Percentiles rank a stretch among this genome's conserved stretches.
phyloP scores from a whole-genome alignment of 2,113 vertebrate genomes.

The Muntiacus muntjak region DNA sequence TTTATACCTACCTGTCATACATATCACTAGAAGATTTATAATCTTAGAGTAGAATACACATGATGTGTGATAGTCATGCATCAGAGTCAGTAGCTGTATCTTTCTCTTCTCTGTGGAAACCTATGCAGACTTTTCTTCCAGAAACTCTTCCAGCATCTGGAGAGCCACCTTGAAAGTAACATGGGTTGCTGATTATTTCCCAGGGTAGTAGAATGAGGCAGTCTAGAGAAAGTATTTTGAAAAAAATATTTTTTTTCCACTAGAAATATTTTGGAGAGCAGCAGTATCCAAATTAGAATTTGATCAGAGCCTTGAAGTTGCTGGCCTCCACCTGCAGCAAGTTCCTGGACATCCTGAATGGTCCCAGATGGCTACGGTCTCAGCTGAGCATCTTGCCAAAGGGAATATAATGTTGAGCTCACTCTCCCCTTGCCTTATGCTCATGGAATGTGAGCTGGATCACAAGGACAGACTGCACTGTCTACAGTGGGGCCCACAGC shows the following conservation, averaged over 20 bases:
- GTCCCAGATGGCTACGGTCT: neutral
- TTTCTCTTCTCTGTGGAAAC: neutral
- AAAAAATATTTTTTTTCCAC: neutral
- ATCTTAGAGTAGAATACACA: neutral
- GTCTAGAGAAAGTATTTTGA: neutral
- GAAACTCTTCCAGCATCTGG: neutral
- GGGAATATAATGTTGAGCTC: neutral
- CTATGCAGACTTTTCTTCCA: neutral
- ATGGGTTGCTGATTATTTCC: neutral
- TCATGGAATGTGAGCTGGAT: neutral
- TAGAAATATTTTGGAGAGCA: neutral
- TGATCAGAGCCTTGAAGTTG: neutral
- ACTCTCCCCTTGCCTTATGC: neutral
- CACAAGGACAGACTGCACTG: neutral
- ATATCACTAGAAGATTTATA: neutral
- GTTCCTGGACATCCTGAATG: neutral
- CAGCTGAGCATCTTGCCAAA: neutral
- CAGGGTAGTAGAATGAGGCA: neutral
- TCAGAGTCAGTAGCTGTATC: neutral
- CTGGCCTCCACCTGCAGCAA: neutral
- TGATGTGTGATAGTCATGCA: neutral
- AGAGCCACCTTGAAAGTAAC: neutral
- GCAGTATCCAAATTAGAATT: neutral
- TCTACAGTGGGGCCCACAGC: neutral
- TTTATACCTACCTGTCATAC: neutral